Conservation (phyloP, 1,140 invertebrate genomes). For the Euschistus heros region DNA sequence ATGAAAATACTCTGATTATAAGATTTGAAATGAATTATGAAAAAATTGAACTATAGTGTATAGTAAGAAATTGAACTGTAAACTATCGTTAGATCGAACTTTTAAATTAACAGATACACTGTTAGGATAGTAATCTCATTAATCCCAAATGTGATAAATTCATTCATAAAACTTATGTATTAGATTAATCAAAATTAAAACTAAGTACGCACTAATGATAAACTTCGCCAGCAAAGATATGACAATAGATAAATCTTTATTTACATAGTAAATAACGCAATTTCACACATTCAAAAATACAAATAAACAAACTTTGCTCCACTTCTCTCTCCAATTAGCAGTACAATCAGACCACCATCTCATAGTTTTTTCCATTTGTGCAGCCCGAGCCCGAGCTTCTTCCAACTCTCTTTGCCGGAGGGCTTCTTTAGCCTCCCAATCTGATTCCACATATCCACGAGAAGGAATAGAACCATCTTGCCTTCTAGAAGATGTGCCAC, state of each 20-base stretch:
- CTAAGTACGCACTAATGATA: neutral
- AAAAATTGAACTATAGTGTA: no score
- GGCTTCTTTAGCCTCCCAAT: conserved; percentile 60
- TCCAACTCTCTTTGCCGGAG: conserved; percentile 70
- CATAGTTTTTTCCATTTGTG: conserved; percentile 99
- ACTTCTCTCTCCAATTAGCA: conserved; percentile 86
- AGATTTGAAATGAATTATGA: no score
- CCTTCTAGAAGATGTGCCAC: conserved; percentile 26
- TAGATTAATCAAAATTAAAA: neutral
- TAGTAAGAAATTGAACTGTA: no score
- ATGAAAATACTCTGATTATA: no score
- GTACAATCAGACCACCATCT: conserved; percentile 94
- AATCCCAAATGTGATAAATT: no score
- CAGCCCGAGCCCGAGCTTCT: conserved; percentile 77
- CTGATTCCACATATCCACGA: conserved; percentile 38
- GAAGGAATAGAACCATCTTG: conserved; percentile 22
- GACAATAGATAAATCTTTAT: neutral
- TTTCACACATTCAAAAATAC: neutral
- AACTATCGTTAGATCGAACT: no score
- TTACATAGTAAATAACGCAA: neutral
- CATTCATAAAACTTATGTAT: no score
- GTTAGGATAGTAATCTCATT: no score
- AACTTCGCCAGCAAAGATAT: neutral
- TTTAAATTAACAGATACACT: no score
- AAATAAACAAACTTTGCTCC: conserved; percentile 65